Evolutionary conservation across 2,888 invertebrate species (phyloP), one percentile per base, ranked within the genome.

Genomic region (Drosophila buzzatii): DNA sequence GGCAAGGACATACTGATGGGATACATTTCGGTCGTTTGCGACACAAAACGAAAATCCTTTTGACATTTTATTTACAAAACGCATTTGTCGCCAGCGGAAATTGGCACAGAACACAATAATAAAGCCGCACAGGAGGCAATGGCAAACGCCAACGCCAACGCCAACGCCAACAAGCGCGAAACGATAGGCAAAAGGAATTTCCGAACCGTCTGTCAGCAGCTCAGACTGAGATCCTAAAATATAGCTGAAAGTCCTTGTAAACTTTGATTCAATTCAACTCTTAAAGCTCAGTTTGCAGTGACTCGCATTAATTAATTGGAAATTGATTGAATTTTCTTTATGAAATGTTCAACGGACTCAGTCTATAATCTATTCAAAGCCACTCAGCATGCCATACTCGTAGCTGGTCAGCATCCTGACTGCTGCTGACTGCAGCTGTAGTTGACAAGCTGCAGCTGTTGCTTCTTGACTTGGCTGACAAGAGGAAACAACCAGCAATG

Each of bases 11-110:
- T 64, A 63, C 74, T 70, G 64, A 70, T 68, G 68, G 64, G 53
- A 72, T 59, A 79, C 73, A 64, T 69, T 74, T 80, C 65, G 52
- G 53, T 79, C 68, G 61, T 70, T 75, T 76, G 57, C 70, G 70
- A 62, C 68, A 64, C 63, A 64, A 70, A 78, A 78, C 73, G 66
- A 68, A 84, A 82, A 82, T 82, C 82, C 80, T 85, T 85, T 85
- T 83, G 82, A 85, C 83, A 82, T 85, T 85, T 85, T 82, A 85
- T 83, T 83, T 85, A 81, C 81, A 82, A 85, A 83, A 85, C 85
- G 85, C 82, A 83, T 83, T 83, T 83, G 85, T 71, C 80, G 82
- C 81, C 55, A 81, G 66, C 85, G 82, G 81, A 83, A 83, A 83
- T 83, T 83, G 85, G 82, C 85, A 80, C 74, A 71, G 80, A 85